phyloP scores from a whole-genome alignment of 2,888 invertebrate genomes.

The Cenopis cana region DNA sequence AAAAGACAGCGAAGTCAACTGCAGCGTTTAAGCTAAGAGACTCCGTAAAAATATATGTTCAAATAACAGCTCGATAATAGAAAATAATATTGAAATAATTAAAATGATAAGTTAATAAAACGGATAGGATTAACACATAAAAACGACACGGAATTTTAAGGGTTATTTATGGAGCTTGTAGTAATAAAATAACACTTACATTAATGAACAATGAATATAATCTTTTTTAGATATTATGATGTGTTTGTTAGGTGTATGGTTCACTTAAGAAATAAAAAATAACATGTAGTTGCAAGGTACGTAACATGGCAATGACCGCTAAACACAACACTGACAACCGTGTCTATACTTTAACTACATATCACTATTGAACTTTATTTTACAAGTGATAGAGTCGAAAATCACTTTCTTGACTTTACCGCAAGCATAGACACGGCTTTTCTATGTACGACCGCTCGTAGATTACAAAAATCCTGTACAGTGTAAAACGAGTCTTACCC shows the following conservation, averaged over 20 bases:
- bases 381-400: too few relatives aligned
- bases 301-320: too few relatives aligned
- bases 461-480: too few relatives aligned
- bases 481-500: neutral
- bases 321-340: too few relatives aligned
- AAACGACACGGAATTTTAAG: neutral
- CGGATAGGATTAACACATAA: neutral
- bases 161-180: neutral
- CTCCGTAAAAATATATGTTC: constrained; percentile 2
- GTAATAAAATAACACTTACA: neutral
- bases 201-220: neutral
- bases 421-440: too few relatives aligned
- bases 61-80: neutral
- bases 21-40: neutral
- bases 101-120: neutral
- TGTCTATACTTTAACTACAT: too few relatives aligned
- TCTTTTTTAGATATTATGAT: neutral
- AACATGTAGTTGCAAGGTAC: too few relatives aligned
- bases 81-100: neutral
- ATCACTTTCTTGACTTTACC: too few relatives aligned
- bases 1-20: constrained; percentile 1
- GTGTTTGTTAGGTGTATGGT: constrained; percentile 8
- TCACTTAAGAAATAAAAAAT: too few relatives aligned
- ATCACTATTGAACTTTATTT: too few relatives aligned
- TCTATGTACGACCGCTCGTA: too few relatives aligned